phyloP scores from a whole-genome alignment of 2,888 invertebrate species.

The Oegoconia quadripuncta region DNA sequence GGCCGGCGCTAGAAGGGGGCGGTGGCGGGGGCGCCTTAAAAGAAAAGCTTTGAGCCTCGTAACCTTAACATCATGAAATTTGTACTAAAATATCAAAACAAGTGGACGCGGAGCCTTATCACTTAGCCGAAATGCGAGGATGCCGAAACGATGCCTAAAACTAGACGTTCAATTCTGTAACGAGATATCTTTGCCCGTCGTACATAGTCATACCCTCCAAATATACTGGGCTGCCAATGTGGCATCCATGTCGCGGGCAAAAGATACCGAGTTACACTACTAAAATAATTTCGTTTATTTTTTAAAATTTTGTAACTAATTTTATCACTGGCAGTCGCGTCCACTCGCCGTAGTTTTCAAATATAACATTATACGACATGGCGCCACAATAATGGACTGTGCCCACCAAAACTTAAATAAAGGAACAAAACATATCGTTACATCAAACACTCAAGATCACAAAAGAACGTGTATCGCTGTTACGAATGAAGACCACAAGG shows the following conservation, averaged over 20 bases:
- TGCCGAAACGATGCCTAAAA: slow-evolving; percentile 77
- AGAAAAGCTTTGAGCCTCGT: slow-evolving; percentile 79
- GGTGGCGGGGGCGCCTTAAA: slow-evolving; percentile 59
- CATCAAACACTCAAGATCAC: slow-evolving; percentile 50
- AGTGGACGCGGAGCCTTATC: slow-evolving; percentile 71
- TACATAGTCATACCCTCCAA: slow-evolving; percentile 22
- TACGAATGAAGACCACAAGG: slow-evolving; percentile 77
- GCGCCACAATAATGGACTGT: slow-evolving; percentile 54
- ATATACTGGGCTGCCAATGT: slow-evolving; percentile 26
- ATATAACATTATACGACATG: slow-evolving; percentile 63
- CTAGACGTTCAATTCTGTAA: slow-evolving; percentile 56
- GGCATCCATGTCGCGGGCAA: slow-evolving; percentile 29
- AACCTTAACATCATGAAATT: slow-evolving; percentile 79
- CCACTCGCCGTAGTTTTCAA: slow-evolving; percentile 73
- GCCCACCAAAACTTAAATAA: slow-evolving; percentile 43
- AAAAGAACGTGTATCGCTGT: slow-evolving; percentile 72
- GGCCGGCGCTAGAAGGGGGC: slow-evolving; percentile 47
- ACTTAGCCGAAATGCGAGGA: slow-evolving; percentile 80
- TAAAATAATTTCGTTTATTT: slow-evolving; percentile 73
- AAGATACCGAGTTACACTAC: slow-evolving; percentile 37
- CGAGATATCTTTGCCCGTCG: slow-evolving; percentile 30
- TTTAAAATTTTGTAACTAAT: slow-evolving; percentile 68
- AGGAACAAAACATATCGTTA: slow-evolving; percentile 42
- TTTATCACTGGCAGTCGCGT: slow-evolving; percentile 75
- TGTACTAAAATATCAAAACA: slow-evolving; percentile 78